Percentiles rank a stretch among this genome's conserved stretches.
These are phyloP conservation scores for Sturnira hondurensis DNA, from an alignment of 2,113 vertebrate species.

Conservation along the genomic window DNA sequence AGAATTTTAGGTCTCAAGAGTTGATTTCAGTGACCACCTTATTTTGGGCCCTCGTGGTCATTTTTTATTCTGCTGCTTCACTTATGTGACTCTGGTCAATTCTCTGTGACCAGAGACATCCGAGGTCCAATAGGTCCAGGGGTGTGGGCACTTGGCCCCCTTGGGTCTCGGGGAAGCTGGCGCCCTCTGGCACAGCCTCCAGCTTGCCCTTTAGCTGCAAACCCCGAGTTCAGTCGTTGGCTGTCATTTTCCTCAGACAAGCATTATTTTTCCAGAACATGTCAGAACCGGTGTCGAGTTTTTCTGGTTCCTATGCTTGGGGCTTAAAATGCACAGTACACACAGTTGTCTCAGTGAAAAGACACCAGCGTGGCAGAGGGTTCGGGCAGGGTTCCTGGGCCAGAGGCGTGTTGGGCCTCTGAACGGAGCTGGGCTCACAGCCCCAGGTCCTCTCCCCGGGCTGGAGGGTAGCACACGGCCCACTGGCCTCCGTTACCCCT, in stretches of 20 bases:
- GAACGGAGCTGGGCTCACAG: background rate
- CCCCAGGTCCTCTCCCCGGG: background rate
- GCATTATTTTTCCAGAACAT: background rate
- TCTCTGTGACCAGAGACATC: background rate
- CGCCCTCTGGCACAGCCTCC: background rate
- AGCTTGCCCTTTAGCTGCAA: background rate
- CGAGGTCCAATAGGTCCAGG: background rate
- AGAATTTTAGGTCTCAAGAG: background rate
- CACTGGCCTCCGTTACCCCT: background rate
- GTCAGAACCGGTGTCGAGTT: background rate
- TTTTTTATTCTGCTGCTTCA: background rate
- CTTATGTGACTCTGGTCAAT: background rate
- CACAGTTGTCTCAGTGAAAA: background rate
- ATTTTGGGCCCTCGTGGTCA: background rate
- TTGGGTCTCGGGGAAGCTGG: background rate
- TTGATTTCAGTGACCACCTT: background rate
- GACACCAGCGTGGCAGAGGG: background rate
- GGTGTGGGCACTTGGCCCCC: rapidly evolving
- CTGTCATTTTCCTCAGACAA: background rate
- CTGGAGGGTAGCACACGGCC: background rate
- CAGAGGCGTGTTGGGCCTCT: rapidly evolving
- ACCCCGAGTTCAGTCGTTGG: background rate
- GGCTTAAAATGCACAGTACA: background rate
- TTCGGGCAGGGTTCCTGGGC: background rate
- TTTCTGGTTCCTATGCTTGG: background rate